phyloP scores from a whole-genome alignment of 1,140 invertebrate species.

The Littorina saxatilis region DNA sequence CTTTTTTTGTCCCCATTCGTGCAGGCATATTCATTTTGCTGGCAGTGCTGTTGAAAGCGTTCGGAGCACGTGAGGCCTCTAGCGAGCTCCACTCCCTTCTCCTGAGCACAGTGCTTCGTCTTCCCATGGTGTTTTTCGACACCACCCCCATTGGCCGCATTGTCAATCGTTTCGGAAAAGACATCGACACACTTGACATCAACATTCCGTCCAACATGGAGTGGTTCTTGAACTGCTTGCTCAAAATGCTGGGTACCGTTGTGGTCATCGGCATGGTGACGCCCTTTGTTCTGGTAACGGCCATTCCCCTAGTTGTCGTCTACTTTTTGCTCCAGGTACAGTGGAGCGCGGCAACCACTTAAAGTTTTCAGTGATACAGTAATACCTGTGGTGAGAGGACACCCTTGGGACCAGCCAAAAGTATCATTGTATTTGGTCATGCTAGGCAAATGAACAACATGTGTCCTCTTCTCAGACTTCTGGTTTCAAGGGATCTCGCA shows the following conservation, averaged over 20 bases:
- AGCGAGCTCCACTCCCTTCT: constrained; percentile 84
- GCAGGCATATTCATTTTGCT: constrained; percentile 62
- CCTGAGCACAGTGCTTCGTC: constrained; percentile 78
- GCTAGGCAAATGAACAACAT: too few relatives aligned
- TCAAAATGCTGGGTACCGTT: constrained; percentile 89
- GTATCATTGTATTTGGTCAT: too few relatives aligned
- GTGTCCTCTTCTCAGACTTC: too few relatives aligned
- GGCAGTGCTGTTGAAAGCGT: constrained; percentile 84
- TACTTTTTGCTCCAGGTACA: constrained; percentile 90
- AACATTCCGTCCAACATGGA: constrained; percentile 68
- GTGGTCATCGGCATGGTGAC: constrained; percentile 94
- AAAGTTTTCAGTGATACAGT: too few relatives aligned
- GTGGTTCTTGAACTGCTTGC: constrained; percentile 72
- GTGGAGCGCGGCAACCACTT: too few relatives aligned
- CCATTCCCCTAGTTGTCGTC: constrained; percentile 90
- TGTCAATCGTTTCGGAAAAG: constrained; percentile 78
- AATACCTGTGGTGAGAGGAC: too few relatives aligned
- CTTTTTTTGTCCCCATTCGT: background rate
- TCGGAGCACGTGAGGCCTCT: constrained; percentile 80
- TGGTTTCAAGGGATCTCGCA: too few relatives aligned
- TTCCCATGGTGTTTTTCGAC: constrained; percentile 65
- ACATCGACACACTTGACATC: constrained; percentile 76
- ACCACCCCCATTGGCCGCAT: constrained; percentile 63
- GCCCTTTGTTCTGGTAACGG: constrained; percentile 88
- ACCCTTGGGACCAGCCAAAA: too few relatives aligned